Evolutionary conservation across 2,113 vertebrate genomes (phyloP), one percentile per base, ranked within the genome.

Genomic region (Oncorhynchus masou): DNA sequence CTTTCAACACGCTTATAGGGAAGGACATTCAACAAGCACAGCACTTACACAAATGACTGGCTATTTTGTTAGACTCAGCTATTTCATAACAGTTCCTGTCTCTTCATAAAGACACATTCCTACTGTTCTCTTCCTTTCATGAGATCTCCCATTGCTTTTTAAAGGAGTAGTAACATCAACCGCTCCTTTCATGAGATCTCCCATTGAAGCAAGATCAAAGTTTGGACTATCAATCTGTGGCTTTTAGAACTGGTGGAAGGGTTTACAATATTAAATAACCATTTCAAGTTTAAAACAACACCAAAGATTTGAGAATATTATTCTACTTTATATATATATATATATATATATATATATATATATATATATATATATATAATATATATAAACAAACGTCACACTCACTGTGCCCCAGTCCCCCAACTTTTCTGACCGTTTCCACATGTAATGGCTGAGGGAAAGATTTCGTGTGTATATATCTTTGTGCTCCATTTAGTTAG

Each of bases 361-460:
- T 34, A 5, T 31, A 31, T 31, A 31, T 31, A 29, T 29, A 31
- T 31, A 31, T 31, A 31, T 31, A 5, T 31, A n/a, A n/a, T n/a
- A n/a, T n/a, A n/a, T n/a, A n/a, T 27, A 27, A 27, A 3, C 27
- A 27, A 27, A 96, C 0, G 70, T 93, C 27, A 92, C 95, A 0
- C 89, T 98, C 64, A 99, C 98, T 0, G 69, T 91, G 2, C 96
- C 98, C 0, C 91, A 94, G 13, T 96, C 96, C 4, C 97, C 98
- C 1, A 96, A 96, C 25, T 99, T 99, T 83, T 97, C 96, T 0
- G 94, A 96, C 9, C 90, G 97, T 11, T 99, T 99, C 92, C 91
- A 92, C 70, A 8, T 92, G 62, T 94, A 77, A 93, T 68, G 31
- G 51, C 51, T 77, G 60, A 16, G 25, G 9, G 12, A n/a, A 13